Base-by-base conservation (phyloP, 2,888 invertebrate species). In the Apodemia mormo region DNA sequence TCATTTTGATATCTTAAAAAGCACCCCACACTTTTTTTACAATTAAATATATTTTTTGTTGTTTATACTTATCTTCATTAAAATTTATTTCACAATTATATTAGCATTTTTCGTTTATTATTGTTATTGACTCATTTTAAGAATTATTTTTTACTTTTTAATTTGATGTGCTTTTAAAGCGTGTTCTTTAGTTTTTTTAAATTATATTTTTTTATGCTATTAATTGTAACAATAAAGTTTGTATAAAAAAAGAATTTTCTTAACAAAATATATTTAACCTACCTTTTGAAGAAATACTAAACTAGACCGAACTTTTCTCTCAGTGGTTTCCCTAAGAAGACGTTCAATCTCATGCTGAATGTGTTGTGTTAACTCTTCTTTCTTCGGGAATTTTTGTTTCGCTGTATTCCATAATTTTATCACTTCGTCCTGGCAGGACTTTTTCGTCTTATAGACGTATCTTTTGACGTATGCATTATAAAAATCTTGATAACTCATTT, bases 361-460 rank as follows among this genome's bases (percentile, higher is more conserved):
- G 73, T 75, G 75, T 66, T 72, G 74, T 66, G 69, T 66, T 52
- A 75, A 73, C 56, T 75, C 70, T 75, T 75, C 71, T 71, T 74
- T 77, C 70, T 77, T 77, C 72, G 74, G 75, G 61, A 76, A 75
- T 70, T 70, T 74, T 72, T 75, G 72, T 72, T 78, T 74, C 69
- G 72, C 64, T 22, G 8, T 56, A 56, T 56, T 56, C 54, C 54
- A 56, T 22, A n/a, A 56, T 29, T 56, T 56, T n/a, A 22, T 56
- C 22, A 29, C 6, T 5, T 56, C 54, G 54, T 56, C 54, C 54
- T 22, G 54, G 22, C n/a, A 56, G 54, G 54, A 56, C 9, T 56
- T 56, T 7, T 56, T 56, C 22, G 54, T 56, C 22, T 56, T 56
- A 56, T 64, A 64, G 64, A 64, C 64, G 64, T 64, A 33, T 64